Conservation (phyloP, 2,113 vertebrate genomes). For the Pteropus alecto region DNA sequence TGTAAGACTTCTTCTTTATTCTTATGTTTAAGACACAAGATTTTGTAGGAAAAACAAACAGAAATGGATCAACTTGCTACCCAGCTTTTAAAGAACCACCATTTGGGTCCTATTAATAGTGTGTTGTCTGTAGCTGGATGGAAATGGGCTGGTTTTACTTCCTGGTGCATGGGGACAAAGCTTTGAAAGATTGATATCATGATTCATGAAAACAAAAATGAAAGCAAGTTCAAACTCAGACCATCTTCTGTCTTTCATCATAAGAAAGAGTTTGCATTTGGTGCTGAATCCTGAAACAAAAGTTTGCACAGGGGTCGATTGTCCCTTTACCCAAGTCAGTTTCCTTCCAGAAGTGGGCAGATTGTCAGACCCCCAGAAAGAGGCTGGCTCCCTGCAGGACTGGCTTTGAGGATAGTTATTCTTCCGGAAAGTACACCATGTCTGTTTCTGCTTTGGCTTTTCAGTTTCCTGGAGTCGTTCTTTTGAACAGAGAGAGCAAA, state of each 20-base stretch:
- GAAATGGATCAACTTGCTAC: not conserved
- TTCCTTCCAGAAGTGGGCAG: slow-evolving; percentile 46
- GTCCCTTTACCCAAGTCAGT: not conserved
- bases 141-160: slow-evolving; percentile 18
- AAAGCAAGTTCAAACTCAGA: slow-evolving; percentile 10
- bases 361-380: not conserved
- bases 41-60: slow-evolving; percentile 20
- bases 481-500: slow-evolving; percentile 41
- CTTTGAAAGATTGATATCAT: not conserved
- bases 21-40: not conserved
- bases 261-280: not conserved
- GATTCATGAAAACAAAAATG: slow-evolving; percentile 26
- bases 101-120: not conserved
- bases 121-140: not conserved
- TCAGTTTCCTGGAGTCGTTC: slow-evolving; percentile 15
- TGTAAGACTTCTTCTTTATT: not conserved
- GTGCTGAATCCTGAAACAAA: not conserved
- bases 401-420: slow-evolving; percentile 24
- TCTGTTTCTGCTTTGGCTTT: slow-evolving; percentile 14
- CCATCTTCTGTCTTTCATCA: not conserved
- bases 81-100: not conserved
- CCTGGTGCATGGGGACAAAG: not conserved
- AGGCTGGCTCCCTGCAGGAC: slow-evolving; percentile 6
- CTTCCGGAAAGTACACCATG: slow-evolving; percentile 14
- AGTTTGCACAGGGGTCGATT: not conserved